phyloP scores from a whole-genome alignment of 2,113 vertebrate species.

The Suricata suricatta region DNA sequence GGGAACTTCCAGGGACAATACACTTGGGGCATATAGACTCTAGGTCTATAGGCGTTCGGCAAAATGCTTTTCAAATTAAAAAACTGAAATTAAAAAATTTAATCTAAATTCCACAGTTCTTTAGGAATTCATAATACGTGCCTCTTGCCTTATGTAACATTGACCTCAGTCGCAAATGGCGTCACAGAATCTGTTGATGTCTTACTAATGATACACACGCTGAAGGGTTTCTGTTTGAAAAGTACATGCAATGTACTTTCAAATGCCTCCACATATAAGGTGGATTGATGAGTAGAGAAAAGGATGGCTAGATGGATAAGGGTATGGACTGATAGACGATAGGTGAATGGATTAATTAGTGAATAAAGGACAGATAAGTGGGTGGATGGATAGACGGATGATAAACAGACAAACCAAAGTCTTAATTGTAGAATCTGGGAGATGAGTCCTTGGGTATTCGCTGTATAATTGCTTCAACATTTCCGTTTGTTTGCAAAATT shows the following conservation, averaged over 20 bases:
- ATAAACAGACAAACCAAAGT: background rate
- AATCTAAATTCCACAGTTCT: background rate
- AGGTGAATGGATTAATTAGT: background rate
- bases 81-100: background rate
- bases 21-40: background rate
- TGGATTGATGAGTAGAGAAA: background rate
- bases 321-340: no score
- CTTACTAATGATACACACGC: background rate
- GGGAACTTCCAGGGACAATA: background rate
- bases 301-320: background rate
- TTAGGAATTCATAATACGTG: background rate
- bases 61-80: background rate
- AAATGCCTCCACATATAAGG: background rate
- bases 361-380: background rate
- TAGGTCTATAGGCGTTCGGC: background rate
- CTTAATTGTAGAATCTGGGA: background rate
- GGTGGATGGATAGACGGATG: background rate
- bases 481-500: slow-evolving; percentile 41
- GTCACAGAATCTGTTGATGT: background rate
- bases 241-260: background rate
- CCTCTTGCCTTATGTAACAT: background rate
- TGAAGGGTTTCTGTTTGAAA: background rate
- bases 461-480: background rate
- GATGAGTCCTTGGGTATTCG: background rate
- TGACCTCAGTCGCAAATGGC: background rate